Percentiles rank a stretch among this genome's conserved stretches.
Conservation (phyloP, 2,797 vertebrate species). For the Geotrypetes seraphini region DNA sequence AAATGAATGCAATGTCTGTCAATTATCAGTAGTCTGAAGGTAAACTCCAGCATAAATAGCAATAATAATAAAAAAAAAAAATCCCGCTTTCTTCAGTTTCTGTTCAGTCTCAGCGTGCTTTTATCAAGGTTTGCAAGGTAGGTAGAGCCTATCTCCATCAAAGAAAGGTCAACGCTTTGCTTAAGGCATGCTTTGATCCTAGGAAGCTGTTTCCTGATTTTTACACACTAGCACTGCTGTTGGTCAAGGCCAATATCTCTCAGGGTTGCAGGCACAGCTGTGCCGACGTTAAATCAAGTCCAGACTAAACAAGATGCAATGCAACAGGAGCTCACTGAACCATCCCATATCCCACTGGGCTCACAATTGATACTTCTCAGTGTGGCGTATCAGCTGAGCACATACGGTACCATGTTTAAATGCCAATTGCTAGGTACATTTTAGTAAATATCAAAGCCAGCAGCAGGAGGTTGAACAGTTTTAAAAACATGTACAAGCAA, state of each 20-base stretch:
- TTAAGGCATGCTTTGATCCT: constrained; percentile 15
- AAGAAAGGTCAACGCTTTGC: neutral
- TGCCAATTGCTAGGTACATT: constrained; percentile 5
- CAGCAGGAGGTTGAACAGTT: neutral
- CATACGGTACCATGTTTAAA: constrained; percentile 10
- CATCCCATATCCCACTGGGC: neutral
- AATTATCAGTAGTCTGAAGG: no score
- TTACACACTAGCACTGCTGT: constrained; percentile 2
- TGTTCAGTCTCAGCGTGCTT: neutral
- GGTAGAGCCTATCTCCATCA: neutral
- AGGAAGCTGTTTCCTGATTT: constrained; percentile 9
- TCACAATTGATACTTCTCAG: constrained; percentile 9
- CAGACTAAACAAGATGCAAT: constrained; percentile 16
- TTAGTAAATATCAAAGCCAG: constrained; percentile 16
- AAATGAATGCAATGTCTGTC: no score
- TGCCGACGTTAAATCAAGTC: constrained; percentile 15
- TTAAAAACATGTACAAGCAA: constrained; percentile 4
- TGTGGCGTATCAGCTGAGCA: constrained; percentile 4
- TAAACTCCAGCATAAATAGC: no score
- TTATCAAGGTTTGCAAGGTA: neutral
- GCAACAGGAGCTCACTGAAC: constrained; percentile 8
- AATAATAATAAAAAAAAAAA: no score
- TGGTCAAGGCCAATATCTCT: constrained; percentile 15
- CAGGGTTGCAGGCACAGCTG: neutral
- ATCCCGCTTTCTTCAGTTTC: no score